These are phyloP conservation scores for Phrynosoma platyrhinos DNA, from an alignment of 2,113 vertebrate genomes.

Conservation along the genomic window DNA sequence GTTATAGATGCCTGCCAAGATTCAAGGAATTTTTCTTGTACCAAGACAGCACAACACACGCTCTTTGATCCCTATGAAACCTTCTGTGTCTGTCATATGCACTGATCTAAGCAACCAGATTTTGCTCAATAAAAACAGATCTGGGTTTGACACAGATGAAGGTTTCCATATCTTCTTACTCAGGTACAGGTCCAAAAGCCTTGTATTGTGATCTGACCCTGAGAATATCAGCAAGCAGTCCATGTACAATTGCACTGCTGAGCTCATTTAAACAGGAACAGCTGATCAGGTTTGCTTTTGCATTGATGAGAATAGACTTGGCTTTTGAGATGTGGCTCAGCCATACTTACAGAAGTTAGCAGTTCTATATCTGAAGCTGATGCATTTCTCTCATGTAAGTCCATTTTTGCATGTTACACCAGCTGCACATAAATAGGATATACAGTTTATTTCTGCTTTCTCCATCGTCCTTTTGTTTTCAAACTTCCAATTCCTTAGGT, in stretches of 20 bases:
- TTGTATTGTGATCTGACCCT: not conserved
- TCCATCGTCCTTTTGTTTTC: not conserved
- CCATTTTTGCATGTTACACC: not conserved
- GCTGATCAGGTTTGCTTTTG: not conserved
- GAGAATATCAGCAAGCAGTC: not conserved
- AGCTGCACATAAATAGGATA: not conserved
- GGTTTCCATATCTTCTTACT: not conserved
- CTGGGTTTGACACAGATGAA: not conserved
- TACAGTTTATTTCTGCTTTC: not conserved
- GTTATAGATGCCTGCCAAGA: not conserved
- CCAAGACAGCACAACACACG: not conserved
- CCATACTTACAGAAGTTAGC: not conserved
- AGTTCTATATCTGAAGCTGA: not conserved
- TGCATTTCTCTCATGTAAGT: not conserved
- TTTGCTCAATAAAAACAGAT: not conserved
- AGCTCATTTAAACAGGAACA: constrained; percentile 7
- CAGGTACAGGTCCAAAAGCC: not conserved
- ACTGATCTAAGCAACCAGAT: not conserved
- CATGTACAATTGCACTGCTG: constrained; percentile 1
- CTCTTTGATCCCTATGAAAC: not conserved
- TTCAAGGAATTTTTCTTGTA: not conserved
- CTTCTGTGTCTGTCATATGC: not conserved
- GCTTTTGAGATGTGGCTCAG: not conserved
- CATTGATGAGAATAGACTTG: not conserved
- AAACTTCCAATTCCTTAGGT: not conserved